These are phyloP conservation scores for Boulengeromyrus knoepffleri DNA, from an alignment of 2,113 vertebrate species.

Conservation along the genomic window DNA sequence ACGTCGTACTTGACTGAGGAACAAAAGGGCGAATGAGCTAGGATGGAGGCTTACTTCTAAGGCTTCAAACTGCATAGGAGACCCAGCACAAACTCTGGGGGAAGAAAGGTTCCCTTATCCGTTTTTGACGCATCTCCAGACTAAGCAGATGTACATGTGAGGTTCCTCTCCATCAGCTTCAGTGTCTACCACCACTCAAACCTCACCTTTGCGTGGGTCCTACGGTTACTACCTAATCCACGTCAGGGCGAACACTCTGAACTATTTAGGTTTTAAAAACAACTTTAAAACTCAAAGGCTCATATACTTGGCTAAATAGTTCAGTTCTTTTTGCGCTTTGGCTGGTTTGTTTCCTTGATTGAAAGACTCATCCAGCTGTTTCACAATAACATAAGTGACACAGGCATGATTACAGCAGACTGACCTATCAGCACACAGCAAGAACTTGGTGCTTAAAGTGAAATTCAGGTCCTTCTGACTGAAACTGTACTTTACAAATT, in stretches of 20 bases:
- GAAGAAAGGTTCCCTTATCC: not conserved
- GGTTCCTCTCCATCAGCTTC: not conserved
- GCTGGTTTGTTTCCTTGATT: no score
- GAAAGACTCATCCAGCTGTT: no score
- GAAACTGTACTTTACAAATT: no score
- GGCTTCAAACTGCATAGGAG: not conserved
- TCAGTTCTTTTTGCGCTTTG: no score
- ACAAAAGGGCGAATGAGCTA: conserved; percentile 11
- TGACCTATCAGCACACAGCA: no score
- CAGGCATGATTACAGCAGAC: no score
- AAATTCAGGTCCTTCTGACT: no score
- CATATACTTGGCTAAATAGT: not conserved
- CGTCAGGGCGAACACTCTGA: no score
- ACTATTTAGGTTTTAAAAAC: not conserved
- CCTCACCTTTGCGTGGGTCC: not conserved
- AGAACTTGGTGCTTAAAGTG: no score
- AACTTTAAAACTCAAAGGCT: not conserved
- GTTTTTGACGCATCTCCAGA: not conserved
- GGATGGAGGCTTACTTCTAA: not conserved
- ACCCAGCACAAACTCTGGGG: not conserved
- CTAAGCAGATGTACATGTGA: not conserved
- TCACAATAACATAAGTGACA: no score
- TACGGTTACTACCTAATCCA: not conserved
- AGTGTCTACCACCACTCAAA: not conserved
- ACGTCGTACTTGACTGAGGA: conserved; percentile 87